Evolutionary conservation across 2,113 vertebrate species (phyloP), one percentile per base, ranked within the genome.

Genomic region (Rana temporaria): DNA sequence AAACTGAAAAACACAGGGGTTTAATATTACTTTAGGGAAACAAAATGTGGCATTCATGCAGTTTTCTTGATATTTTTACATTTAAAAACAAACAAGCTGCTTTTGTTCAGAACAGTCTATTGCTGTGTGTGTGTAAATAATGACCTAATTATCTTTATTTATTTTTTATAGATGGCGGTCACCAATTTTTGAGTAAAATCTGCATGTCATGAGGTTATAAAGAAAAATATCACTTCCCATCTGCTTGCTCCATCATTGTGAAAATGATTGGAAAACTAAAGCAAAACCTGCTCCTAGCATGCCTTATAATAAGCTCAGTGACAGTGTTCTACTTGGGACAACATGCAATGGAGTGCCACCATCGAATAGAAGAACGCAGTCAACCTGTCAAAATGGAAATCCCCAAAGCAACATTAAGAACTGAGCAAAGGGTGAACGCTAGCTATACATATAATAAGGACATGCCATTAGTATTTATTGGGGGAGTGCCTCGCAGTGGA

Each of bases 321-420:
- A 99, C 97, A 0, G 96, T 99, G 9, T 98, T 99, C 86, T 99
- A 99, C 85, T 84, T 99, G 87, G 96, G 98, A 72, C 95, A 95
- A 19, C 97, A 99, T 0, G 98, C 98, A 52, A 97, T 99, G 97
- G 97, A 99, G 80, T 99, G 98, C 83, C 97, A 98, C 88, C 96
- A 99, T 65, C 95, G 94, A 32, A 91, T 96, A 60, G 96, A 97
- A 78, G 95, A 96, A 42, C 96, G 92, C 52, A 88, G 90, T 77
- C 95, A 91, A 30, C 91, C 91, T 0, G 78, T 79, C 0, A 87
- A 84, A 20, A 73, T 86, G 22, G 94, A 95, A 30, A 82, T 85
- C 2, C 69, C 87, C 85, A 85, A 89, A 80, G 90, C 92, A 78
- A 92, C 96, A 0, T 73, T 86, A 42, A 88, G 92, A 38, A 92